A percentile compares a stretch with the other conserved stretches of the same genome.
These are phyloP conservation scores for Ganaspis sp. DNA, from an alignment of 1,140 invertebrate genomes.

Conservation along the genomic window DNA sequence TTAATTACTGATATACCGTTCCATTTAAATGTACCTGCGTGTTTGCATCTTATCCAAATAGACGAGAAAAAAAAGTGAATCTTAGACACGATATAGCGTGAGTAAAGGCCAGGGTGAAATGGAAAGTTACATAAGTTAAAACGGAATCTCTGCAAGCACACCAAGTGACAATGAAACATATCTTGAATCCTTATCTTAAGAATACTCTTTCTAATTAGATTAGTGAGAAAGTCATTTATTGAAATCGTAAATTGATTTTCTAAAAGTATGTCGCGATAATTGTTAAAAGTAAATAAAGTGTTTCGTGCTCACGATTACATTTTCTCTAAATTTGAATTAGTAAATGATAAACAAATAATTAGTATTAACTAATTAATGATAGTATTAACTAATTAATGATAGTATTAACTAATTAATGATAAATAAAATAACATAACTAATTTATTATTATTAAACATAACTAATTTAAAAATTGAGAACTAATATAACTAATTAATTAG, in stretches of 20 bases:
- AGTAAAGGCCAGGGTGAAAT: slow-evolving; percentile 20
- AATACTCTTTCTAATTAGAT: slow-evolving; percentile 10
- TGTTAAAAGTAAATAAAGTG: background rate
- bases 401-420: too few species aligned
- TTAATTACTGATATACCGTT: background rate
- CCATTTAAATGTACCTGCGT: background rate
- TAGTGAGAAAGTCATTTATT: slow-evolving; percentile 10
- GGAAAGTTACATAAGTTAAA: slow-evolving; percentile 8
- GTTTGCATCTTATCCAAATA: background rate
- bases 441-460: too few species aligned
- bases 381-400: too few species aligned
- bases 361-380: too few species aligned
- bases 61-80: background rate
- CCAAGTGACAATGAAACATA: slow-evolving; percentile 3
- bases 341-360: too few species aligned
- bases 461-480: too few species aligned
- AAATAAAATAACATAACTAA: too few species aligned
- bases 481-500: too few species aligned
- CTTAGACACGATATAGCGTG: background rate
- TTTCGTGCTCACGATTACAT: too few species aligned
- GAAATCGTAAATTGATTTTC: background rate
- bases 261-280: background rate
- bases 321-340: too few species aligned
- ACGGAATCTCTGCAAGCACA: background rate
- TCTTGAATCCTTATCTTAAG: background rate